These are phyloP conservation scores for Saguinus imperator DNA, from an alignment of 2,113 vertebrate genomes.

Conservation along the genomic window DNA sequence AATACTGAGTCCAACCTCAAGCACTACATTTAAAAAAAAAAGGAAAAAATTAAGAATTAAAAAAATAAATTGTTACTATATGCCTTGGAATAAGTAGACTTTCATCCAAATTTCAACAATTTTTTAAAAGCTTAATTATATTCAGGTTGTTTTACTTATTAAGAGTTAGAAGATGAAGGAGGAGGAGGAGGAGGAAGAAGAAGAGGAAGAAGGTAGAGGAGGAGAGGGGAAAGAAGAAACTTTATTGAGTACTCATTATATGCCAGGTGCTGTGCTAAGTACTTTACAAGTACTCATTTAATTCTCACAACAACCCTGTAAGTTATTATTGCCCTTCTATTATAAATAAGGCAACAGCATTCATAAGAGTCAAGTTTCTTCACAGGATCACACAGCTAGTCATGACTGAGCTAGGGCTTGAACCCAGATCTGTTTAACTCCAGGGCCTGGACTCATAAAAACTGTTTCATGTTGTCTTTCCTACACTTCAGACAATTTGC, in stretches of 20 bases:
- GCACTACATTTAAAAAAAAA: neutral
- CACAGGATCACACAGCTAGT: neutral
- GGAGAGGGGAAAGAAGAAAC: neutral
- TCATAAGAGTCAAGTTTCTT: neutral
- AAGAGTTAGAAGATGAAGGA: neutral
- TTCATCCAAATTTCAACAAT: neutral
- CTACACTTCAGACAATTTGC: neutral
- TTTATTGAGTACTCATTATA: neutral
- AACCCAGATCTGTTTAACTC: neutral
- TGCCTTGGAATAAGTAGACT: neutral
- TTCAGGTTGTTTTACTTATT: neutral
- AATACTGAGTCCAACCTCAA: neutral
- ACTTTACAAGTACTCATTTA: neutral
- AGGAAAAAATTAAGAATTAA: too few species aligned
- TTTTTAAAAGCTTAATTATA: neutral
- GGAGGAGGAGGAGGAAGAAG: neutral
- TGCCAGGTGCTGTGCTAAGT: neutral
- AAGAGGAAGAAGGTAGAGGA: neutral
- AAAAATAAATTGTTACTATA: neutral
- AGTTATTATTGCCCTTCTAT: neutral
- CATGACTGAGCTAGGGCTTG: neutral
- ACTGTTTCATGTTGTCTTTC: neutral
- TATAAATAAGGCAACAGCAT: neutral
- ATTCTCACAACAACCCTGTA: neutral
- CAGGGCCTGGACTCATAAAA: neutral